These are phyloP conservation scores for Motacilla alba DNA, from an alignment of 2,113 vertebrate genomes.

Conservation along the genomic window DNA sequence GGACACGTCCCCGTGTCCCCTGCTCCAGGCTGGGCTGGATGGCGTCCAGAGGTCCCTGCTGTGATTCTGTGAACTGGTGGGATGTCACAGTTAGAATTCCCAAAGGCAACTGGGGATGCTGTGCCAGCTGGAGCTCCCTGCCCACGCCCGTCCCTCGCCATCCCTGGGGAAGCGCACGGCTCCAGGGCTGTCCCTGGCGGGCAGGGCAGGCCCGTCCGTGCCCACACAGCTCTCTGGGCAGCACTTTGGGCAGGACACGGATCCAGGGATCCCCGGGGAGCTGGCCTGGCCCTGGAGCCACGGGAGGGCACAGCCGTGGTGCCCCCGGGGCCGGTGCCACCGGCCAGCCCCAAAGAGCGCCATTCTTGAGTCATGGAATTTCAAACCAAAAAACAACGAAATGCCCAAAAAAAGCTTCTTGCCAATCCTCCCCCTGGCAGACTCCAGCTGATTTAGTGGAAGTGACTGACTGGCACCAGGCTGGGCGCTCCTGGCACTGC, in stretches of 20 bases:
- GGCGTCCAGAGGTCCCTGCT: neutral
- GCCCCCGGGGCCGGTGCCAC: neutral
- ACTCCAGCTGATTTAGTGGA: neutral
- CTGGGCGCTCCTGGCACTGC: constrained; percentile 34
- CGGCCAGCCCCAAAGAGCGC: neutral
- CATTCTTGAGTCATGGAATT: neutral
- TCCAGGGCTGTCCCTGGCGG: neutral
- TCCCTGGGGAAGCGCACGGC: neutral
- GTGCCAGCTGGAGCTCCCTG: neutral
- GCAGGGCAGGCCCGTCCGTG: neutral
- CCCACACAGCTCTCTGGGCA: neutral
- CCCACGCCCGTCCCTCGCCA: neutral
- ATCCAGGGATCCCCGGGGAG: neutral
- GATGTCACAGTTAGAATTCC: neutral
- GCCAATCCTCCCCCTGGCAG: constrained; percentile 7
- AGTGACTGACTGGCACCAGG: neutral
- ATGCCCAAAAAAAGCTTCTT: neutral
- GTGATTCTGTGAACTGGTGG: neutral
- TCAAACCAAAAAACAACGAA: neutral
- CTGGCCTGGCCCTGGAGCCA: neutral
- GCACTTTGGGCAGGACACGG: neutral
- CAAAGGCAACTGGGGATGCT: neutral
- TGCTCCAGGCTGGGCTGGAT: neutral
- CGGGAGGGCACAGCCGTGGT: neutral
- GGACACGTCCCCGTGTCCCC: neutral